Evolutionary conservation across 2,797 vertebrate genomes (phyloP).

Genomic region (Anguilla marmorata): DNA sequence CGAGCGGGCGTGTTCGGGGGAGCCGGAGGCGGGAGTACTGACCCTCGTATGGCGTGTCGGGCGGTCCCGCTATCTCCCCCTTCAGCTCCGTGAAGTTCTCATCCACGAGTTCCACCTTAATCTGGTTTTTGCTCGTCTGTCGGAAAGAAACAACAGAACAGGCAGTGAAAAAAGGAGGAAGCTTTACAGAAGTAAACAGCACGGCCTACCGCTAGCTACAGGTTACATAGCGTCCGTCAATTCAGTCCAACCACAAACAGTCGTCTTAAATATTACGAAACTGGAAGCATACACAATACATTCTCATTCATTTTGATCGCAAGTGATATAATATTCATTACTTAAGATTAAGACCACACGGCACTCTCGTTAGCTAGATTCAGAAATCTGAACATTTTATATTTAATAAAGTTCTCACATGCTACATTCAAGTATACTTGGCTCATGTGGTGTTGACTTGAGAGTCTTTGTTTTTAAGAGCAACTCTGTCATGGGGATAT

Average conservation of each 20-base stretch:
- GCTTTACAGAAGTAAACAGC: background rate
- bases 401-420: no score
- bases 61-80: slow-evolving; percentile 89
- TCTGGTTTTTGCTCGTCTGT: slow-evolving; percentile 93
- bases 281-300: background rate
- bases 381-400: no score
- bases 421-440: no score
- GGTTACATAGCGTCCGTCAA: no score
- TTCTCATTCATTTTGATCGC: background rate
- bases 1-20: background rate
- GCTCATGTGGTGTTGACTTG: no score
- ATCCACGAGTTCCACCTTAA: slow-evolving; percentile 92
- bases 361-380: background rate
- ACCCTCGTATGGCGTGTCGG: slow-evolving; percentile 89
- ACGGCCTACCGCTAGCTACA: background rate
- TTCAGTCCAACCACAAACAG: no score
- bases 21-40: slow-evolving; percentile 54
- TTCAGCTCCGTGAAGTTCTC: slow-evolving; percentile 91
- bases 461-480: background rate
- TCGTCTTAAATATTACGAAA: no score
- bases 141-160: slow-evolving; percentile 22
- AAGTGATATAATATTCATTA: background rate
- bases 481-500: background rate
- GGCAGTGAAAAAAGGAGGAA: background rate
- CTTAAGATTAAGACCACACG: background rate